Percentiles rank a stretch among this genome's conserved stretches.
These are phyloP conservation scores for Galleria mellonella DNA, from an alignment of 1,140 invertebrate genomes.

Conservation along the genomic window DNA sequence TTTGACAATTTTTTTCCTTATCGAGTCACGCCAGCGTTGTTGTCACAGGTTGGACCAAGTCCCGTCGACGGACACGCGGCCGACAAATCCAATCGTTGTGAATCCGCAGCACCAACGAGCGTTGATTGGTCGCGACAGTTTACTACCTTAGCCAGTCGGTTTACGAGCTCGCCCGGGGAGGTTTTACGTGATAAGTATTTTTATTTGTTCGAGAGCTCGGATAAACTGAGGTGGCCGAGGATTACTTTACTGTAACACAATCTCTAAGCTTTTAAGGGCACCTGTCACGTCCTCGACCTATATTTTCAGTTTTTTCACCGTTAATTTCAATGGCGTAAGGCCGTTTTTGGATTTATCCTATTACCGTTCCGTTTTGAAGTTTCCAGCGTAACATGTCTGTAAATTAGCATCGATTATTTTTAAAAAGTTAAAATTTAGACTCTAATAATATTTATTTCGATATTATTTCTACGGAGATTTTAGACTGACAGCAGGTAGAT, in stretches of 20 bases:
- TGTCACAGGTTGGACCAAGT: too few relatives aligned
- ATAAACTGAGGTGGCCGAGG: conserved; percentile 23
- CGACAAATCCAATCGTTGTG: conserved; percentile 19
- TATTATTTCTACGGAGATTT: too few relatives aligned
- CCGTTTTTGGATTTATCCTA: too few relatives aligned
- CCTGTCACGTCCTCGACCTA: conserved; percentile 29
- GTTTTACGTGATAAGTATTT: conserved; percentile 44
- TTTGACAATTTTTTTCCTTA: too few relatives aligned
- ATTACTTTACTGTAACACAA: conserved; percentile 20
- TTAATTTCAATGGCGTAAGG: too few relatives aligned
- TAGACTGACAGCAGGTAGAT: too few relatives aligned
- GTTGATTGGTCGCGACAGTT: conserved; percentile 24
- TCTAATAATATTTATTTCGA: too few relatives aligned
- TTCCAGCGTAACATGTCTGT: too few relatives aligned
- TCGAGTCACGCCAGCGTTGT: too few relatives aligned
- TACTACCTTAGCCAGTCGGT: conserved; percentile 11
- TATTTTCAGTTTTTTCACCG: conserved; percentile 14
- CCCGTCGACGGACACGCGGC: conserved; percentile 1
- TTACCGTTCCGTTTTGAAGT: too few relatives aligned
- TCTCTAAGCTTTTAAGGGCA: conserved; percentile 31
- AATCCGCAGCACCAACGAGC: conserved; percentile 4
- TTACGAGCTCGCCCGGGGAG: conserved; percentile 1
- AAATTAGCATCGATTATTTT: too few relatives aligned
- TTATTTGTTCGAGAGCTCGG: conserved; percentile 33
- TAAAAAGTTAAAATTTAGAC: too few relatives aligned